Percentiles rank a stretch among this genome's conserved stretches.
These are phyloP conservation scores for Chalcis sispes DNA, from an alignment of 2,888 invertebrate species.

Conservation along the genomic window DNA sequence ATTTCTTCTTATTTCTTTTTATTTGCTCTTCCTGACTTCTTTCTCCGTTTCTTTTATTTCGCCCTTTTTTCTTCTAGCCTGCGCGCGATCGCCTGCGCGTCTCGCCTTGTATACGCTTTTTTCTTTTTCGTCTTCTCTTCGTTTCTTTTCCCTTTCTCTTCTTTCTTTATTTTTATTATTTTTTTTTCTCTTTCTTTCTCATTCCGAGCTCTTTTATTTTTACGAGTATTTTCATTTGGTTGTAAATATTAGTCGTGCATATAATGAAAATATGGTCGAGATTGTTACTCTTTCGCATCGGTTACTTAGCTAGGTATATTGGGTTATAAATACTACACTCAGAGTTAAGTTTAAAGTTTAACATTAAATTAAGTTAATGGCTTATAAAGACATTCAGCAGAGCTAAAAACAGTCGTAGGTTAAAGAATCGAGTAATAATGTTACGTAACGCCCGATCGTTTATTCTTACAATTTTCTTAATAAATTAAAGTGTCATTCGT, in stretches of 20 bases:
- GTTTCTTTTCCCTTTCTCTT: background rate
- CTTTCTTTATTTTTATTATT: slow-evolving; percentile 8
- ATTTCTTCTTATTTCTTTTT: slow-evolving; percentile 54
- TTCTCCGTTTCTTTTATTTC: slow-evolving; percentile 50
- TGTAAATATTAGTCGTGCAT: slow-evolving; percentile 36
- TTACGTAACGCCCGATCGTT: too few relatives aligned
- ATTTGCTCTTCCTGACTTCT: slow-evolving; percentile 53
- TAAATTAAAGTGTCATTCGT: too few relatives aligned
- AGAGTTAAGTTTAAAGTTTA: too few relatives aligned
- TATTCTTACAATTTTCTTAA: too few relatives aligned
- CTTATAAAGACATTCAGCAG: too few relatives aligned
- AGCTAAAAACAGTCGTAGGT: too few relatives aligned
- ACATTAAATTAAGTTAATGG: too few relatives aligned
- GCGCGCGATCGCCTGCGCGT: background rate
- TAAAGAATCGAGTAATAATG: too few relatives aligned
- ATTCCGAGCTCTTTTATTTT: slow-evolving; percentile 17
- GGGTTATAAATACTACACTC: too few relatives aligned
- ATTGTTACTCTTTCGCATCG: too few relatives aligned
- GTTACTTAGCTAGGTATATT: too few relatives aligned
- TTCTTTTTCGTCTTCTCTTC: slow-evolving; percentile 2
- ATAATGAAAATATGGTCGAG: slow-evolving; percentile 12
- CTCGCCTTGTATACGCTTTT: slow-evolving; percentile 19
- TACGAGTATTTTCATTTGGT: slow-evolving; percentile 23
- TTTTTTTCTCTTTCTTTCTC: slow-evolving; percentile 5
- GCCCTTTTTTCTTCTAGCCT: slow-evolving; percentile 20